A percentile compares a stretch with the other conserved stretches of the same genome.
Conservation (phyloP, 2,797 vertebrate species). For the Acomys russatus region DNA sequence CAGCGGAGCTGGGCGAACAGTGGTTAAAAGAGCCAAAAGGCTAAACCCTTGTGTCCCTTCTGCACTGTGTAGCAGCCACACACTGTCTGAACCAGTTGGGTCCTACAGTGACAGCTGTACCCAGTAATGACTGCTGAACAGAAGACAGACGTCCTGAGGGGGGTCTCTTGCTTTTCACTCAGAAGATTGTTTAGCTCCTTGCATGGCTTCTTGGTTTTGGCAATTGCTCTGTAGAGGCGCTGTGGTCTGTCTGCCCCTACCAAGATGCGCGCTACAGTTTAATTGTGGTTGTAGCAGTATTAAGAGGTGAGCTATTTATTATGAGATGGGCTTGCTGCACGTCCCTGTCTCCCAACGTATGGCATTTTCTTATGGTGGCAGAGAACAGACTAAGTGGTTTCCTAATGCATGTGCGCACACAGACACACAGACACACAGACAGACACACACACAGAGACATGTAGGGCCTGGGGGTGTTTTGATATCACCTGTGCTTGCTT, state of each 20-base stretch:
- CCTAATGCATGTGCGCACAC: background rate
- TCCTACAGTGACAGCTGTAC: background rate
- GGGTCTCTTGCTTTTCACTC: background rate
- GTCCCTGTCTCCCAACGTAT: background rate
- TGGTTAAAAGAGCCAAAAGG: background rate
- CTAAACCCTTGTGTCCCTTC: background rate
- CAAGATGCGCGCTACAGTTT: background rate
- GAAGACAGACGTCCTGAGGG: background rate
- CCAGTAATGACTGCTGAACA: background rate
- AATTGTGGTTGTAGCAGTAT: background rate
- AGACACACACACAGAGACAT: too few species aligned
- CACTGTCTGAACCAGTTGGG: background rate
- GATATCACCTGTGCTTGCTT: too few species aligned
- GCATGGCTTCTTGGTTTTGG: conserved; percentile 29
- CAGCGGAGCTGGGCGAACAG: background rate
- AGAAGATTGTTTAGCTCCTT: conserved; percentile 30
- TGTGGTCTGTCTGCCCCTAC: background rate
- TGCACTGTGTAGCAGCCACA: background rate
- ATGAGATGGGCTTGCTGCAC: background rate
- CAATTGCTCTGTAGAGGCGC: background rate
- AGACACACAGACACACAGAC: background rate
- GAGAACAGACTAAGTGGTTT: background rate
- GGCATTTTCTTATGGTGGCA: background rate
- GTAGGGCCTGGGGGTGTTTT: too few species aligned
- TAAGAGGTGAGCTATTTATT: background rate